Base-by-base conservation (phyloP, 2,113 vertebrate genomes). In the Vimba vimba region DNA sequence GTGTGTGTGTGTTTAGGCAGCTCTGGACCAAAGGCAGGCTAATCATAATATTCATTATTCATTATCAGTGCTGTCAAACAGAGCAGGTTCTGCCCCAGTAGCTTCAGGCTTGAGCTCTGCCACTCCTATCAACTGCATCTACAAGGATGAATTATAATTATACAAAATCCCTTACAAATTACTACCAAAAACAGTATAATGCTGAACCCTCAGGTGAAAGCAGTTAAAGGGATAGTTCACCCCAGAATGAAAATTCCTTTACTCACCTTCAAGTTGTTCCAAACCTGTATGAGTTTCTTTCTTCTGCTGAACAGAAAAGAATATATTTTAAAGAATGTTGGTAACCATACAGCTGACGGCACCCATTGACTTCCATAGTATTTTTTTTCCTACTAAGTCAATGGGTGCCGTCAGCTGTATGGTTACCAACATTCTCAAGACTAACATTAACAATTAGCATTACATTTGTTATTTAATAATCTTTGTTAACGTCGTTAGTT, bases 21-120 rank as follows among this genome's bases (percentile, higher is more conserved):
- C 27, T 55, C 43, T 52, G 36, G 45, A 76, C 66, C 85, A 85
- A 87, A 78, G 81, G 83, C 23, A 71, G 76, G 47, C 66, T 83
- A 89, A 89, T 85, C 55, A 87, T 83, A 87, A 87, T 83, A 87
- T 45, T 73, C 39, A 73, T 73, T 73, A 87, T 86, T 86, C 64
- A 19, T 66, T 78, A 68, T 80, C 73, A 64, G 30, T 50, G 39
- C 21, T 74, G 21, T 59, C 50, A 69, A 86, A 68, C 62, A 83
- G 60, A 75, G 69, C 52, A 86, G 25, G 79, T 59, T 86, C 52
- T 71, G 64, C 73, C 23, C 79, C 71, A 68, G 25, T 62, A 30
- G 87, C 84, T 33, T 27, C 36, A 52, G 79, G 79, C 79, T 77
- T 13, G 59, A 62, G 25, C 62, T 60, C 13, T 12, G 21, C 60